Evolutionary conservation across 2,113 vertebrate genomes (phyloP).

Genomic region (Silurus asotus): DNA sequence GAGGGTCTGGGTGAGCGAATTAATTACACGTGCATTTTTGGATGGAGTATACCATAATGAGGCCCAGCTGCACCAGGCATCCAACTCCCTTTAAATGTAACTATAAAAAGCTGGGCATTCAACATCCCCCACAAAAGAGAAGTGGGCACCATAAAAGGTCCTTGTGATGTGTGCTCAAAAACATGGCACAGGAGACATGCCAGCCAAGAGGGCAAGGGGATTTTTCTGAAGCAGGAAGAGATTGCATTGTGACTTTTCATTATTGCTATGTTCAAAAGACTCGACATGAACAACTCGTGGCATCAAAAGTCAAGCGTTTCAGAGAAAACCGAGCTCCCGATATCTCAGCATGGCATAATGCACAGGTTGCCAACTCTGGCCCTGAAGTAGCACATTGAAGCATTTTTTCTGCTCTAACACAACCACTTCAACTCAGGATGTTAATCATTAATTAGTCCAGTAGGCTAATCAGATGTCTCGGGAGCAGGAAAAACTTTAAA

Average conservation of each 20-base stretch:
- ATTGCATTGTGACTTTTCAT: neutral
- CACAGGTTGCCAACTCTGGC: neutral
- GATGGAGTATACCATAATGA: slow-evolving; percentile 89
- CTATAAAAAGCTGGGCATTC: slow-evolving; percentile 78
- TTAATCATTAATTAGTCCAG: neutral
- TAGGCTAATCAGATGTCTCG: neutral
- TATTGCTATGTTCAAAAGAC: neutral
- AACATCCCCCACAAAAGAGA: slow-evolving; percentile 55
- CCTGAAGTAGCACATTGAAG: neutral
- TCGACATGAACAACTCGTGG: neutral
- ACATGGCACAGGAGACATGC: slow-evolving; percentile 41
- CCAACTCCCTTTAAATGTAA: slow-evolving; percentile 87
- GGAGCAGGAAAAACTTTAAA: neutral
- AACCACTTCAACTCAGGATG: neutral
- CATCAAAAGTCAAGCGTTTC: neutral
- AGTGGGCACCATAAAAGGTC: slow-evolving; percentile 57
- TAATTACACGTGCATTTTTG: slow-evolving; percentile 94
- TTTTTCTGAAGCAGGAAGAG: slow-evolving; percentile 8
- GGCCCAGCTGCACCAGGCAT: slow-evolving; percentile 89
- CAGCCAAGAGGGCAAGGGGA: slow-evolving; percentile 39
- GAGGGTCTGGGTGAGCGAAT: slow-evolving; percentile 79
- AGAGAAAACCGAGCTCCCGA: neutral
- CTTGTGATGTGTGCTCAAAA: slow-evolving; percentile 55
- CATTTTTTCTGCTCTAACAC: neutral
- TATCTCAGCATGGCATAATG: neutral